Evolutionary conservation across 37 sponge, comb jelly and placozoan species (phyloP).

Genomic region (Tethya wilhelma): DNA sequence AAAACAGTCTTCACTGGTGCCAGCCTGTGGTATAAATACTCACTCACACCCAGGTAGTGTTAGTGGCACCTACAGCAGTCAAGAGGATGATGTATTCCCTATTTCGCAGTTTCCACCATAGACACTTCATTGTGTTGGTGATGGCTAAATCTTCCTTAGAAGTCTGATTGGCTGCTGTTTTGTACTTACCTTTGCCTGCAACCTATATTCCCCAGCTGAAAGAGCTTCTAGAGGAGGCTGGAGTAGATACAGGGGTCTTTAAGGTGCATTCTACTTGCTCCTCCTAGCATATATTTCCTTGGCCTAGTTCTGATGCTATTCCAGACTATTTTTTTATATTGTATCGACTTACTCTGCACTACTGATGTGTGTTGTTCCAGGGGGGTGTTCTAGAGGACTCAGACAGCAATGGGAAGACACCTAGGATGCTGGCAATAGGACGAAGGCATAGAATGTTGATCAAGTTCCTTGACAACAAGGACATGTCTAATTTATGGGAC

Average conservation of each 20-base stretch:
- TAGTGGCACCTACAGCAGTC: background rate
- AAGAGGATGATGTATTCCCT: slow-evolving; percentile 60
- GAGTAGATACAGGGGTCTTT: background rate
- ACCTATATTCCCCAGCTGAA: background rate
- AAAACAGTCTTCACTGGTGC: too few relatives aligned
- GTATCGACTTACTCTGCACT: background rate
- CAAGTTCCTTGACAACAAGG: slow-evolving; percentile 63
- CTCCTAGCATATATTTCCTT: background rate
- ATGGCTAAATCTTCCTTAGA: slow-evolving; percentile 84
- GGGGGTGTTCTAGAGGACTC: slow-evolving; percentile 43
- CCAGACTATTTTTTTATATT: background rate
- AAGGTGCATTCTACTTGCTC: background rate
- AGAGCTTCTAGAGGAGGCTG: background rate
- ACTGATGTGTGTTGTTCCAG: background rate
- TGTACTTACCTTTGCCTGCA: background rate
- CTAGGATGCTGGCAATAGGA: slow-evolving; percentile 52
- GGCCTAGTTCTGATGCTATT: background rate
- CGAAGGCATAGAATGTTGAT: slow-evolving; percentile 66
- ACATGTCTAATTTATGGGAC: slow-evolving; percentile 50
- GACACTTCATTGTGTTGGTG: slow-evolving; percentile 50
- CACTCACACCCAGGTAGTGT: background rate
- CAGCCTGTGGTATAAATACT: background rate
- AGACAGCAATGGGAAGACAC: slow-evolving; percentile 77
- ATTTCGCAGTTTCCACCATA: slow-evolving; percentile 87
- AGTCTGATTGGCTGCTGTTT: slow-evolving; percentile 59